Percentiles rank a stretch among this genome's conserved stretches.
Conservation (phyloP, 2,797 vertebrate genomes). For the Anguilla megastoma region DNA sequence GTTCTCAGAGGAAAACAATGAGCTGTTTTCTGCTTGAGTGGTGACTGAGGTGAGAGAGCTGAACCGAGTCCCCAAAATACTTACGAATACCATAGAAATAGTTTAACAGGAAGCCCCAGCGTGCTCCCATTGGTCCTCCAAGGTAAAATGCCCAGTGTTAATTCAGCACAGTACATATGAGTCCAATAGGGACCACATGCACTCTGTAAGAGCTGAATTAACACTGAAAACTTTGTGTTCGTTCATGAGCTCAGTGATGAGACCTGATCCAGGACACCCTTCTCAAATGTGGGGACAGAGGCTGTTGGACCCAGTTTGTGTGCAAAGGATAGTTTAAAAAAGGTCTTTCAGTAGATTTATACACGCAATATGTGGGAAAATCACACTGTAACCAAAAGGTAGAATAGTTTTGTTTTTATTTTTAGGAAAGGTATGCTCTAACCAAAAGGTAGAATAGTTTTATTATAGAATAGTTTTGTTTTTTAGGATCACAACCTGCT, state of each 20-base stretch:
- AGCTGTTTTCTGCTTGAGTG: background rate
- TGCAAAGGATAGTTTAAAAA: background rate
- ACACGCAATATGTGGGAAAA: constrained; percentile 4
- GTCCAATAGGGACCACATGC: too few relatives aligned
- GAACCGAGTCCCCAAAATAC: background rate
- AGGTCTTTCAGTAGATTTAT: constrained; percentile 32
- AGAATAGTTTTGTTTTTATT: background rate
- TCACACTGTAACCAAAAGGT: background rate
- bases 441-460: background rate
- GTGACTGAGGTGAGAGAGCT: background rate
- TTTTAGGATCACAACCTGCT: constrained; percentile 5
- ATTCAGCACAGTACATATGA: too few relatives aligned
- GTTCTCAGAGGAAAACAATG: background rate
- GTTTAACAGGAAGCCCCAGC: constrained; percentile 14
- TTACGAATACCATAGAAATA: constrained; percentile 20
- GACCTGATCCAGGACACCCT: constrained; percentile 26
- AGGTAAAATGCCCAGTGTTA: too few relatives aligned
- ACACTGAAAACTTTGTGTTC: too few relatives aligned
- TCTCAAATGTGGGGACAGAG: background rate
- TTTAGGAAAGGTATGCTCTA: background rate
- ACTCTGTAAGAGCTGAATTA: too few relatives aligned
- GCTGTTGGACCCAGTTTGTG: background rate
- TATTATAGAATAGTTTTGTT: background rate
- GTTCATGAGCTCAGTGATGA: constrained; percentile 24
- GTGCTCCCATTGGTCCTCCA: constrained; percentile 25